A percentile compares a stretch with the other conserved stretches of the same genome.
Conservation (phyloP, 1,140 invertebrate species). For the Drosophila punjabiensis region DNA sequence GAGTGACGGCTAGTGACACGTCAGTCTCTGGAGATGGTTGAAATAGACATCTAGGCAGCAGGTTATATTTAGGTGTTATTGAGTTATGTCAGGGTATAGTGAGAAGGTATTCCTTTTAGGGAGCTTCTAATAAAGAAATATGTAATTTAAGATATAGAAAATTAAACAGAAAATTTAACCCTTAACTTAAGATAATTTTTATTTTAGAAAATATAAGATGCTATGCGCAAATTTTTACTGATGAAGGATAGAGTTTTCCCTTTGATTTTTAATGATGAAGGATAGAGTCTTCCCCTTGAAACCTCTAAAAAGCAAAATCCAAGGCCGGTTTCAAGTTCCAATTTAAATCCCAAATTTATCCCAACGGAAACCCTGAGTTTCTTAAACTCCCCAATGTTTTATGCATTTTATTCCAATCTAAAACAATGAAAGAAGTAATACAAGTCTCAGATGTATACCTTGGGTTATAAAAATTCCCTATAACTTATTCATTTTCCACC, state of each 20-base stretch:
- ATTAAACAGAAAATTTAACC: neutral
- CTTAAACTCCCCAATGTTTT: neutral
- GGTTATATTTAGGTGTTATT: neutral
- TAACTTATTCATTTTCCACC: neutral
- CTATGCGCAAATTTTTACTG: too few relatives aligned
- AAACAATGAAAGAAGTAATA: neutral
- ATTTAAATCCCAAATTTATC: neutral
- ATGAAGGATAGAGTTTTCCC: too few relatives aligned
- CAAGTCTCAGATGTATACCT: too few relatives aligned
- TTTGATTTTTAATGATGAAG: too few relatives aligned
- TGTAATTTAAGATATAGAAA: neutral
- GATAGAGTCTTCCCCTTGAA: too few relatives aligned
- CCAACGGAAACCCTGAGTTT: neutral
- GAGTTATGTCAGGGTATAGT: neutral
- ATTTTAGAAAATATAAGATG: too few relatives aligned
- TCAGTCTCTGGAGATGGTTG: slow-evolving; percentile 12
- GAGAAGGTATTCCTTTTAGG: neutral
- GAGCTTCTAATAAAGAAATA: neutral
- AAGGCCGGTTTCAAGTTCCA: neutral
- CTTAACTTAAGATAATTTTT: neutral
- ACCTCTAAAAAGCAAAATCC: neutral
- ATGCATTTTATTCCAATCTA: neutral
- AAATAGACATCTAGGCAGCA: neutral
- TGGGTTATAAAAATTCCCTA: neutral
- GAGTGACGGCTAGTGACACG: slow-evolving; percentile 26